Conservation (phyloP, 2,888 invertebrate genomes). For the Anodontia alba region DNA sequence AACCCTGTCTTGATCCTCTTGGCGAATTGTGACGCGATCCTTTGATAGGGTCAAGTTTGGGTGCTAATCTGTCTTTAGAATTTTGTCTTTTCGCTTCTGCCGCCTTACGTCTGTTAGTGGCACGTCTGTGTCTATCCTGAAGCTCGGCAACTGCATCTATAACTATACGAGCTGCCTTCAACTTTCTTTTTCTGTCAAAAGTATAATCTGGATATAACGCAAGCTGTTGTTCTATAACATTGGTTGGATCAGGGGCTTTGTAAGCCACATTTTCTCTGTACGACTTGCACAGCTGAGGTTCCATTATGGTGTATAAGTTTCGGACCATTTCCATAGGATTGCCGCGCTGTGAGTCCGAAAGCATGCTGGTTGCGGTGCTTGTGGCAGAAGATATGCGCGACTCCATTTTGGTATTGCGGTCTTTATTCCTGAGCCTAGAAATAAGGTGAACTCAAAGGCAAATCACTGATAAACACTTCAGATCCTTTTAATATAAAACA, state of each 20-base stretch:
- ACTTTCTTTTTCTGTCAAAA: neutral
- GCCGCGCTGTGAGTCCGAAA: neutral
- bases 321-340: neutral
- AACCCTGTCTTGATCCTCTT: too few relatives aligned
- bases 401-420: neutral
- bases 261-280: neutral
- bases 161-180: neutral
- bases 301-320: neutral
- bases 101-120: neutral
- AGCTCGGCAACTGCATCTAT: neutral
- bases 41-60: too few relatives aligned
- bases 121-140: neutral
- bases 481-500: too few relatives aligned
- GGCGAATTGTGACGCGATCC: too few relatives aligned
- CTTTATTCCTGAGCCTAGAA: too few relatives aligned
- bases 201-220: neutral
- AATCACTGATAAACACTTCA: too few relatives aligned
- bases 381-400: neutral
- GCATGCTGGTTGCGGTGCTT: neutral
- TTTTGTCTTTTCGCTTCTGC: too few relatives aligned
- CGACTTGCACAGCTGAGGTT: constrained; percentile 2
- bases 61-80: too few relatives aligned
- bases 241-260: neutral
- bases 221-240: neutral
- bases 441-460: too few relatives aligned